Evolutionary conservation across 2,797 vertebrate species (phyloP).

Genomic region (Mus minutoides): DNA sequence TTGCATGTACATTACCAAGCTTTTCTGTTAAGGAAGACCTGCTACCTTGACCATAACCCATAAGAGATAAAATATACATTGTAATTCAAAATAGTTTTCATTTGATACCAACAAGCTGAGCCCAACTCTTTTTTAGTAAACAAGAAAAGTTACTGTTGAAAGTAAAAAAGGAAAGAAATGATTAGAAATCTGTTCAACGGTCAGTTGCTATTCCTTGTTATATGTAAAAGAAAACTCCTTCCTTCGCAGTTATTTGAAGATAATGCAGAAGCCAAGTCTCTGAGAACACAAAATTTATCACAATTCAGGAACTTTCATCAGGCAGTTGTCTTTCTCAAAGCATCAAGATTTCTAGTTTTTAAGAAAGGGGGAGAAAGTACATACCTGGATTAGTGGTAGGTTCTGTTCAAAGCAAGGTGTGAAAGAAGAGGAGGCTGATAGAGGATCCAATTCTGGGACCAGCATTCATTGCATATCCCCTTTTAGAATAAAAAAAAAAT

Average conservation of each 20-base stretch:
- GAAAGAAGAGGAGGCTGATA: not conserved
- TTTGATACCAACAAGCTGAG: not conserved
- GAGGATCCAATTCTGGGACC: not conserved
- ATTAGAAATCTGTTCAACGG: not conserved
- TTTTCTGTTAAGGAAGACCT: slow-evolving; percentile 2
- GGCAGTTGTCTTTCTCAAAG: slow-evolving; percentile 8
- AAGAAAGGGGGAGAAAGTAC: not conserved
- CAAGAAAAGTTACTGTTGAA: slow-evolving; percentile 34
- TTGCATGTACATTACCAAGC: slow-evolving; percentile 6
- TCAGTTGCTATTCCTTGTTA: not conserved
- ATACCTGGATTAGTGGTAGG: not conserved
- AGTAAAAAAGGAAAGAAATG: not conserved
- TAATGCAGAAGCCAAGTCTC: slow-evolving; percentile 4
- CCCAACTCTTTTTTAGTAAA: slow-evolving; percentile 22
- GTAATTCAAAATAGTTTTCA: slow-evolving; percentile 48
- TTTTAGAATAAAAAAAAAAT: slow-evolving; percentile 47
- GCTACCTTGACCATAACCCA: not conserved
- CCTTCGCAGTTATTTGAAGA: slow-evolving; percentile 17
- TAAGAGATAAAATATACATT: not conserved
- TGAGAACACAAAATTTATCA: slow-evolving; percentile 57
- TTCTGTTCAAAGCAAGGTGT: not conserved
- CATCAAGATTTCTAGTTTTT: not conserved
- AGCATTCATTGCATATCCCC: not conserved
- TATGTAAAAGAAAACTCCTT: not conserved
- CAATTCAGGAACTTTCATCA: slow-evolving; percentile 29